Evolutionary conservation across 2,888 invertebrate genomes (phyloP), one percentile per base, ranked within the genome.

Genomic region (Agrotis ipsilon): DNA sequence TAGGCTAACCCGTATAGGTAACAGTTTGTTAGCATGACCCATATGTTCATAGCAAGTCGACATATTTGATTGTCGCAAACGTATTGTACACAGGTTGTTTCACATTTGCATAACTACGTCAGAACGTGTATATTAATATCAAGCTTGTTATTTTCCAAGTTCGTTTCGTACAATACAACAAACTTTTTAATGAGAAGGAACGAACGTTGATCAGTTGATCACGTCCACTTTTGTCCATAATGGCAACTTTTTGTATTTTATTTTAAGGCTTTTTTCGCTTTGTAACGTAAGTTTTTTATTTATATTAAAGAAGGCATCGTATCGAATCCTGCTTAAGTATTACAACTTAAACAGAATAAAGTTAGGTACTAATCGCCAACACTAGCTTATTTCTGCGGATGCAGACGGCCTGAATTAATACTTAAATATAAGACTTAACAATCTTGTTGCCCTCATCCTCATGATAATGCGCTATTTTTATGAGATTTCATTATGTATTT

Each of bases 61-160:
- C 52, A 69, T 69, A 74, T 78, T 77, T 73, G 60, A 73, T 62
- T 77, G 76, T 60, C 52, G 24, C 69, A 70, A 62, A 66, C 48
- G 54, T 52, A 48, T 71, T 65, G 52, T 65, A 54, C 24, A 0
- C 52, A 24, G 62, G 18, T 51, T 51, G 59, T 43, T 62, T 57
- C 57, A 58, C 24, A 59, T 75, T 52, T 59, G 48, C 48, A 69
- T 45, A 52, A 18, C 14, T 49, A 58, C 48, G 43, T 69, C 52
- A 62, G 62, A 46, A 55, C 45, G 16, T 46, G 27, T 58, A 72
- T 67, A 49, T 60, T 49, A 49, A 45, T 66, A 21, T 13, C 16
- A 16, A 13, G 46, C 39, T 57, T 45, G 27, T 27, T 57, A 46
- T 68, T 67, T 73, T 27, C 9, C 13, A 51, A 16, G 14, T 52